A percentile compares a stretch with the other conserved stretches of the same genome.
These are phyloP conservation scores for Diaphora mendica DNA, from an alignment of 2,888 invertebrate species.

Conservation along the genomic window DNA sequence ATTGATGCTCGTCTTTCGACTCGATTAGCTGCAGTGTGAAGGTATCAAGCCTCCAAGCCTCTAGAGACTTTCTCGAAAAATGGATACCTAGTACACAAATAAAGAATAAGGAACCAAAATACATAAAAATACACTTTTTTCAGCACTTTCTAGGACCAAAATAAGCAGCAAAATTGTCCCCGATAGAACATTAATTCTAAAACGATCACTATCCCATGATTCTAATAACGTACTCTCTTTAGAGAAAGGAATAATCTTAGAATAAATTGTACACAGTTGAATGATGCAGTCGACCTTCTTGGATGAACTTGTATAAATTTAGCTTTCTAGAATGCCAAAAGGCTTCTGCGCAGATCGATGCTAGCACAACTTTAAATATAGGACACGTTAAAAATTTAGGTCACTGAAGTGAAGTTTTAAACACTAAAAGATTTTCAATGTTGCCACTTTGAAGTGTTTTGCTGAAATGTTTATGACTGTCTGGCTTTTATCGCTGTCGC, in stretches of 20 bases:
- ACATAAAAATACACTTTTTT: no score
- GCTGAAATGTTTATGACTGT: not conserved
- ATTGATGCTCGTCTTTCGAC: no score
- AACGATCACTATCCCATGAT: no score
- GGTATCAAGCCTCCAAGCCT: no score
- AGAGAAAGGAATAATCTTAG: not conserved
- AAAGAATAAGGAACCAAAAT: no score
- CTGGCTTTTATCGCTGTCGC: not conserved
- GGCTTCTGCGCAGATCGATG: constrained; percentile 28
- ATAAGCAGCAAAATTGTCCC: no score
- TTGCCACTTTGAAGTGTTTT: not conserved
- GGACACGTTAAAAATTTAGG: constrained; percentile 17
- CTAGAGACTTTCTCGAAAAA: no score
- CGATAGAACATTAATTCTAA: no score
- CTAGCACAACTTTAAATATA: constrained; percentile 22
- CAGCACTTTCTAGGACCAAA: no score
- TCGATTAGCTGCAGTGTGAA: no score
- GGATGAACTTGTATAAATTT: constrained; percentile 14
- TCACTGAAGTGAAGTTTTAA: not conserved
- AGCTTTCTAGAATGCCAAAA: constrained; percentile 18
- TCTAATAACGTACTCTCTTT: not conserved
- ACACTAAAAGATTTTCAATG: not conserved
- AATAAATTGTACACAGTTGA: not conserved
- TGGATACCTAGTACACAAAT: no score
- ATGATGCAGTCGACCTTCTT: not conserved